Base-by-base conservation (phyloP, 2,113 vertebrate genomes). In the Colaptes auratus region DNA sequence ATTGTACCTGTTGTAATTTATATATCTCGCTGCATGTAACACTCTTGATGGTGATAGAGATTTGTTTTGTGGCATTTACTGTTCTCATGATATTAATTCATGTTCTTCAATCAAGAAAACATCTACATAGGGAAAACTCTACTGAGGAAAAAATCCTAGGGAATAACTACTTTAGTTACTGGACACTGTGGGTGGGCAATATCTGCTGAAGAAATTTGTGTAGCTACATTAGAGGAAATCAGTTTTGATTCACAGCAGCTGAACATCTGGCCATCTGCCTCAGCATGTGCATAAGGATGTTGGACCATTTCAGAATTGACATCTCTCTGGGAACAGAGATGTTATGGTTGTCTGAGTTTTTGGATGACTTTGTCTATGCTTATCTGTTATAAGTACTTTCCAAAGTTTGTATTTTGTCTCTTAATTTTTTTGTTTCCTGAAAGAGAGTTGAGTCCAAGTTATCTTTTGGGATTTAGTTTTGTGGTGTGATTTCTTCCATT, bases 141-240 rank as follows among this genome's bases (percentile, higher is more conserved):
- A 30, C 36, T 7, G 13, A 4, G 6, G 2, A 2, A 77, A 81
- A 58, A 67, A 1, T 1, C 3, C 21, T 67, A 6, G 7, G 18
- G 16, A 56, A 10, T 56, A 72, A 55, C 20, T 35, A n/a, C 5
- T 80, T 53, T 78, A 75, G 50, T 78, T 78, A 50, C 24, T 33
- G 5, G 30, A 50, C 10, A n/a, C 3, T 60, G 15, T 25, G 10
- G 16, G 18, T 82, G 15, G 39, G 30, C 7, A 55, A 50, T 58
- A 31, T 44, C 59, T 72, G 33, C 21, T 28, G 21, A 56, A 25
- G 25, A 89, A 73, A 58, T 30, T 21, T 61, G 9, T 86, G 30
- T 61, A 50, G 36, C 8, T 83, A 25, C 17, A 61, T 73, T 39
- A 20, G 9, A 63, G 53, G 66, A 61, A 73, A 35, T 35, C 25